Evolutionary conservation across 2,888 invertebrate genomes (phyloP).

Genomic region (Hypomecis atomaria): DNA sequence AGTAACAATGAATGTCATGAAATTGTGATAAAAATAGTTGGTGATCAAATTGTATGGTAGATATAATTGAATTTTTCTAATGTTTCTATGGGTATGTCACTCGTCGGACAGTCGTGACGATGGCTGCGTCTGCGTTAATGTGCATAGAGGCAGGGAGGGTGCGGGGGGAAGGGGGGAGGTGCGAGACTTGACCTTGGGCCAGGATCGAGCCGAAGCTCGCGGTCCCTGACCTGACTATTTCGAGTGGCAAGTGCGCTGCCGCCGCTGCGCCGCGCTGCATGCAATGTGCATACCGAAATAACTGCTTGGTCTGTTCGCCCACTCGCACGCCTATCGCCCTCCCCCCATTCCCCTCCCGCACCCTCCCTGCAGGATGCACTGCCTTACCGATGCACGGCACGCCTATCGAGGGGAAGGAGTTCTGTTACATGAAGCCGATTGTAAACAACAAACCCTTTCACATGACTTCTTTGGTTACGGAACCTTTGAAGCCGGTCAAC

Average conservation of each 20-base stretch:
- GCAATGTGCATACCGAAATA: constrained; percentile 85
- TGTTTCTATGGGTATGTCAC: constrained; percentile 31
- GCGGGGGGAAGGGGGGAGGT: constrained; percentile 44
- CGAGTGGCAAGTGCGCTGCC: constrained; percentile 82
- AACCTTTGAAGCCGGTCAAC: constrained; percentile 23
- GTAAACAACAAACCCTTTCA: constrained; percentile 63
- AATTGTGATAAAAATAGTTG: constrained; percentile 18
- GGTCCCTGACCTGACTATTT: constrained; percentile 85
- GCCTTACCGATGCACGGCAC: constrained; percentile 68
- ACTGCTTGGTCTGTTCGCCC: constrained; percentile 68
- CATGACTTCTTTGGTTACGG: constrained; percentile 37
- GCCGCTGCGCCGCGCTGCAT: constrained; percentile 70
- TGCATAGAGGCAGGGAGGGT: constrained; percentile 51
- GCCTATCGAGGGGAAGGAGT: constrained; percentile 66
- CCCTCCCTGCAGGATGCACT: constrained; percentile 66
- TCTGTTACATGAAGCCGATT: constrained; percentile 59
- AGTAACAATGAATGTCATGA: constrained; percentile 22
- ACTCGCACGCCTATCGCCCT: constrained; percentile 57
- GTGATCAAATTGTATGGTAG: constrained; percentile 2
- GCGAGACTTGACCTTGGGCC: constrained; percentile 82
- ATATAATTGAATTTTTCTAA: constrained; percentile 29
- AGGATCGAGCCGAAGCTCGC: constrained; percentile 80
- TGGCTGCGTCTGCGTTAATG: constrained; percentile 61
- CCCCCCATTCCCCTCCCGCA: constrained; percentile 46
- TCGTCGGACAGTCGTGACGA: constrained; percentile 56